Conservation (phyloP, 2,888 invertebrate genomes). For the Herminia tarsipennalis region DNA sequence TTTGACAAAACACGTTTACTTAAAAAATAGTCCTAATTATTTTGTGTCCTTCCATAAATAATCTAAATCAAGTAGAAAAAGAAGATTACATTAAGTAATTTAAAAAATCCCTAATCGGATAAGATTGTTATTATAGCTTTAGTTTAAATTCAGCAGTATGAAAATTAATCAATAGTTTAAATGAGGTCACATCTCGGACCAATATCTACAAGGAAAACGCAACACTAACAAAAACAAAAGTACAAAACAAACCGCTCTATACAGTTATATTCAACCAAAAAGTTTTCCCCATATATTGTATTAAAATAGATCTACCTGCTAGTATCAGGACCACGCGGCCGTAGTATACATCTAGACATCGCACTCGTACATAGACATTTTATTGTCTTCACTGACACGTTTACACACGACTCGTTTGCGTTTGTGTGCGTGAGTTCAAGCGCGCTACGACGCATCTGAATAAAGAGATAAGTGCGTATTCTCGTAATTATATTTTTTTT, state of each 20-base stretch:
- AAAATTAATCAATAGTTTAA: too few species aligned
- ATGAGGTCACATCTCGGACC: too few species aligned
- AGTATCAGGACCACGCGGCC: conserved; percentile 51
- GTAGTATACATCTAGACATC: conserved; percentile 52
- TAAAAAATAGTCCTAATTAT: too few species aligned
- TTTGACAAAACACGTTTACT: too few species aligned
- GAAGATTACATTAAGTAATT: too few species aligned
- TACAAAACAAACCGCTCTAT: not conserved
- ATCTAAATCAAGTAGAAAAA: too few species aligned
- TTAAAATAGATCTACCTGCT: conserved; percentile 30
- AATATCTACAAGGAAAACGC: not conserved
- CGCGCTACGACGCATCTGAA: conserved; percentile 49
- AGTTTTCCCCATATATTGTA: not conserved
- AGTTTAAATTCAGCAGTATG: too few species aligned
- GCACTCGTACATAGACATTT: conserved; percentile 53
- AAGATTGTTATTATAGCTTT: too few species aligned
- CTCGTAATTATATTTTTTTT: conserved; percentile 27
- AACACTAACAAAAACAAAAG: not conserved
- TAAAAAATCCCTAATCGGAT: too few species aligned
- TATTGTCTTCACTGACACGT: conserved; percentile 61
- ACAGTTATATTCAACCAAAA: conserved; percentile 1
- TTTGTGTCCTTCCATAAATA: too few species aligned
- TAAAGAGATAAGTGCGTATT: conserved; percentile 60
- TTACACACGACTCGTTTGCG: conserved; percentile 15
- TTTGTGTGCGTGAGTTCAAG: conserved; percentile 69